Conservation (phyloP, 2,888 invertebrate species). For the Tachystola acroxantha region DNA sequence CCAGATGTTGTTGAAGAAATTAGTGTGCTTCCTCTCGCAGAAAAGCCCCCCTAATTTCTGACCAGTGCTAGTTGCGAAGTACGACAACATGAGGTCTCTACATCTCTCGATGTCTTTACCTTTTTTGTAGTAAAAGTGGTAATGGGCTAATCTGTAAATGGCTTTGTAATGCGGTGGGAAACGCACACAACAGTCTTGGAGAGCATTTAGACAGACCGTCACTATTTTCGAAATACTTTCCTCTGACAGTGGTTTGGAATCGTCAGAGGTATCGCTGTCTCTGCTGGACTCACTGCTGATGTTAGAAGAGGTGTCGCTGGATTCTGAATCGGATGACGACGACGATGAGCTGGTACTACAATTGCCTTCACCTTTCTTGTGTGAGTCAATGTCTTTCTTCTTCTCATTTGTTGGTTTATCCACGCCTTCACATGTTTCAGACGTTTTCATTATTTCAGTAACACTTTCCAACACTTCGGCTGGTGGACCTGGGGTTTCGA, state of each 20-base stretch:
- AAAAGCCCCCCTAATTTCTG: constrained; percentile 89
- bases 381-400: constrained; percentile 28
- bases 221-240: constrained; percentile 80
- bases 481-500: not conserved
- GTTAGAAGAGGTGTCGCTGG: constrained; percentile 74
- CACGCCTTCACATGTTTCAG: constrained; percentile 20
- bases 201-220: constrained; percentile 83
- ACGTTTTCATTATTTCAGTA: constrained; percentile 13
- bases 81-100: constrained; percentile 83
- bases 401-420: constrained; percentile 12
- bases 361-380: constrained; percentile 51
- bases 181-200: constrained; percentile 90
- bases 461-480: not conserved
- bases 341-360: constrained; percentile 59
- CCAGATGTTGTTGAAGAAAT: constrained; percentile 97
- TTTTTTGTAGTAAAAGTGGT: constrained; percentile 86
- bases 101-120: constrained; percentile 83
- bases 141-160: constrained; percentile 90
- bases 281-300: constrained; percentile 71
- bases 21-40: constrained; percentile 88
- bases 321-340: constrained; percentile 74
- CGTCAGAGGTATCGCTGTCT: constrained; percentile 73
- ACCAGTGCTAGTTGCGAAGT: constrained; percentile 81
- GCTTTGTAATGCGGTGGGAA: constrained; percentile 97
- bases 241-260: constrained; percentile 58